Evolutionary conservation across 2,888 invertebrate genomes (phyloP), one percentile per base, ranked within the genome.

Genomic region (Eupeodes latifasciatus): DNA sequence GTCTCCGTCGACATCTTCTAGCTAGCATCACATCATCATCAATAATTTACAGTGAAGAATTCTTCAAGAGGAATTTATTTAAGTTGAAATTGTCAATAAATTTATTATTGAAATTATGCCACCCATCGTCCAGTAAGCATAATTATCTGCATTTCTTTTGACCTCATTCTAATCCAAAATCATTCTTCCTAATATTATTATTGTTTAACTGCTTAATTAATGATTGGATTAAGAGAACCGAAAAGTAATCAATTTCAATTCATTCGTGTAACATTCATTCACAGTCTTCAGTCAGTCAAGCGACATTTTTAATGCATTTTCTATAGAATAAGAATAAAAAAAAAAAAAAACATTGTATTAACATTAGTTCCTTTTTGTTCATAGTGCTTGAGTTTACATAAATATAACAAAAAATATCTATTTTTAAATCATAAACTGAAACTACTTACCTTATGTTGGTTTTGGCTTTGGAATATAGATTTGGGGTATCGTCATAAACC

Each of bases 111-210:
- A 27, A 27, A 69, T 78, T 81, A 88, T 88, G 88, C 88, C 88
- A 81, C 88, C 88, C 66, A 84, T 88, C 74, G 88, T 85, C 67
- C 69, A 85, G 88, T 88, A 88, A 88, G 88, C 85, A 71, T 71
- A 71, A 69, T 69, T 53, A 85, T 78, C 34, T 66, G 74, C 9
- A 49, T 49, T 59, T 81, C 76, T 51, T 71, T 57, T 67, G 74
- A 74, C 36, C 57, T 59, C 67, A 81, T 76, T 79, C 69, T 88
- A 81, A 84, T 85, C 67, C 71, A 83, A 57, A 47, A 80, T 83
- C 83, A 87, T 71, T 47, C 47, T 77, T 64, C 47, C 61, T 62
- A 81, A 64, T 66, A 55, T 67, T 77, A 4, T 69, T 16, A 27
- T 3, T 85, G 47, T 75, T 27, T 72, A 27, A 12, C 55, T 57